phyloP scores from a whole-genome alignment of 2,888 invertebrate genomes.

The Drepana falcataria region DNA sequence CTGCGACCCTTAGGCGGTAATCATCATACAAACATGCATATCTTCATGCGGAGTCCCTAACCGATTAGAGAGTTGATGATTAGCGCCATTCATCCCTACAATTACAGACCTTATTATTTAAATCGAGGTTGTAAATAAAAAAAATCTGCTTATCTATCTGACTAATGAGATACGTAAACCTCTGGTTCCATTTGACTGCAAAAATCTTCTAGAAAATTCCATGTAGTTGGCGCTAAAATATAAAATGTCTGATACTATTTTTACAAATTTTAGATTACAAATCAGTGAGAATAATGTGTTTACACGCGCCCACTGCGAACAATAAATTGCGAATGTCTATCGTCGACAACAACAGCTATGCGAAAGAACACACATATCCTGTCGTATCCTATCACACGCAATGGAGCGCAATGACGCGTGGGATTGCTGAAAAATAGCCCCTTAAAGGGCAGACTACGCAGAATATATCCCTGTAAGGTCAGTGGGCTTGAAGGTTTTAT shows the following conservation, averaged over 20 bases:
- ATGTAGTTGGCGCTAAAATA: neutral
- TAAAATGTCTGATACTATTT: neutral
- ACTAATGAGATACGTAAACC: no score
- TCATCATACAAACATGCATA: no score
- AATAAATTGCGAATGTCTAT: neutral
- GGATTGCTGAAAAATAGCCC: constrained; percentile 54
- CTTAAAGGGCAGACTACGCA: constrained; percentile 47
- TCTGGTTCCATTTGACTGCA: no score
- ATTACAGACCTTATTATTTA: no score
- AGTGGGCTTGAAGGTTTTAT: constrained; percentile 1
- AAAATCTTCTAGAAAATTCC: no score
- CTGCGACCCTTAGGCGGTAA: no score
- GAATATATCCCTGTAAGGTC: no score
- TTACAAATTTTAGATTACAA: neutral
- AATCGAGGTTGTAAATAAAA: no score
- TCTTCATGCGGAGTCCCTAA: no score
- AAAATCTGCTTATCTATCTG: no score
- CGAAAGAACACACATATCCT: constrained; percentile 2
- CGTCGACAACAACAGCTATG: neutral
- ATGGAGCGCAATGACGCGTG: constrained; percentile 49
- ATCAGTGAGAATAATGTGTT: neutral
- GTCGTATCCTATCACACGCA: constrained; percentile 46
- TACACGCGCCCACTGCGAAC: neutral
- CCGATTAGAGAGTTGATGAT: no score
- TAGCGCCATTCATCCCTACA: no score